Evolutionary conservation across 2,113 vertebrate genomes (phyloP), one percentile per base, ranked within the genome.

Genomic region (Macaca nemestrina): DNA sequence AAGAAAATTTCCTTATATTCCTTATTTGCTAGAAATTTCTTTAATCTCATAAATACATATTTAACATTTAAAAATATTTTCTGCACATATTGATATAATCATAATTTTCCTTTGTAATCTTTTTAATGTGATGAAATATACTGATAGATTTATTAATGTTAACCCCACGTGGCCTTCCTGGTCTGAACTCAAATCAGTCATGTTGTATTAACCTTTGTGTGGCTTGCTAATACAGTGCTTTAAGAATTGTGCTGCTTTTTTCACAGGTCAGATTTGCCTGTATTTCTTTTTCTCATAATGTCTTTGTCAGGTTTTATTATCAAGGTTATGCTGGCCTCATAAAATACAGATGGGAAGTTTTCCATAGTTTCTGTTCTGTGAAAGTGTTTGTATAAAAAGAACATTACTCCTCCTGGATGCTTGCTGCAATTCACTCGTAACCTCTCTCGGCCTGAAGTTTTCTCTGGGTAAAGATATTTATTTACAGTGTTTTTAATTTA

Each of bases 271-370:
- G 35, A 72, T 82, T 88, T n/a, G 23, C 61, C 43, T 35, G 14
- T 75, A 70, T 67, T 76, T 57, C 83, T 61, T 25, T 50, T 35
- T 10, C 11, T 35, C 1, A n/a, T 72, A 30, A 50, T 43, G 23
- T 48, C 35, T 73, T 94, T 83, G 61, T 72, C 50, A 93, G 59
- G 11, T 88, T 88, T 88, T 88, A 35, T 67, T 88, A 88, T 88
- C 64, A 76, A 88, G 55, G 3, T 84, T 95, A 43, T 40, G 8
- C 45, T 86, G 67, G 27, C 50, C 61, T 93, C 23, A 50, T 76
- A 94, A 96, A 76, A 90, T 92, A 83, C 90, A 68, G 50, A 64
- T 48, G 12, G 8, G 5, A 94, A 50, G 5, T 8, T 55, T 78
- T 30, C 25, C 5, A 68, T 32, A 1, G 81, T 92, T 92, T 78